Evolutionary conservation across 2,113 vertebrate genomes (phyloP).

Genomic region (Ophthalmolycus amberensis): DNA sequence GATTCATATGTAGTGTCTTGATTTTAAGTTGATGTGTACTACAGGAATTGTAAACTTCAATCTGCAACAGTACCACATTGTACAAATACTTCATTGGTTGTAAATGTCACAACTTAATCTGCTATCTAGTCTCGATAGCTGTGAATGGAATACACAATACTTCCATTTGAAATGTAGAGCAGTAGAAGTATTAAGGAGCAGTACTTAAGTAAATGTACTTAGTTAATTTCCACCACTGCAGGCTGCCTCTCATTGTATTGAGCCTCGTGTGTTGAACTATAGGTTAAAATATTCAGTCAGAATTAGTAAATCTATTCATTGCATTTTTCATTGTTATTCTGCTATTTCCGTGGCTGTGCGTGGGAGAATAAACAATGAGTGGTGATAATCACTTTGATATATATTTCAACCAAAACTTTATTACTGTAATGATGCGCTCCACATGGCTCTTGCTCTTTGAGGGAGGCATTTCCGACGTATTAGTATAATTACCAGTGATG

Average conservation of each 20-base stretch:
- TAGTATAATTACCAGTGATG: slow-evolving; percentile 96
- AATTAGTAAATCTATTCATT: neutral
- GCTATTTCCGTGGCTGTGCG: slow-evolving; percentile 54
- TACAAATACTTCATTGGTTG: neutral
- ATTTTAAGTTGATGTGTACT: neutral
- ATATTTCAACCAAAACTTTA: slow-evolving; percentile 93
- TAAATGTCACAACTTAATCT: neutral
- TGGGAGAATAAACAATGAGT: slow-evolving; percentile 81
- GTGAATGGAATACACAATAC: neutral
- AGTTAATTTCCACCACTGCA: neutral
- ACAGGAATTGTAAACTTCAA: neutral
- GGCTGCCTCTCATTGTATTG: neutral
- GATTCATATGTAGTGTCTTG: neutral
- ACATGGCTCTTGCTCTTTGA: slow-evolving; percentile 94
- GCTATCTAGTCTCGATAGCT: neutral
- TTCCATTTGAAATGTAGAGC: neutral
- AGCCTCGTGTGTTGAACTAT: neutral
- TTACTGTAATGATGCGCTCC: slow-evolving; percentile 92
- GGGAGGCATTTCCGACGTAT: slow-evolving; percentile 92
- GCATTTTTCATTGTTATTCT: slow-evolving; percentile 2
- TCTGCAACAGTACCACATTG: neutral
- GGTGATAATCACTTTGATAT: slow-evolving; percentile 92
- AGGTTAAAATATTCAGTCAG: neutral
- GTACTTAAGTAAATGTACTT: neutral
- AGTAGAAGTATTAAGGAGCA: neutral